Evolutionary conservation across 2,888 invertebrate species (phyloP).

Genomic region (Steinernema carpocapsae): DNA sequence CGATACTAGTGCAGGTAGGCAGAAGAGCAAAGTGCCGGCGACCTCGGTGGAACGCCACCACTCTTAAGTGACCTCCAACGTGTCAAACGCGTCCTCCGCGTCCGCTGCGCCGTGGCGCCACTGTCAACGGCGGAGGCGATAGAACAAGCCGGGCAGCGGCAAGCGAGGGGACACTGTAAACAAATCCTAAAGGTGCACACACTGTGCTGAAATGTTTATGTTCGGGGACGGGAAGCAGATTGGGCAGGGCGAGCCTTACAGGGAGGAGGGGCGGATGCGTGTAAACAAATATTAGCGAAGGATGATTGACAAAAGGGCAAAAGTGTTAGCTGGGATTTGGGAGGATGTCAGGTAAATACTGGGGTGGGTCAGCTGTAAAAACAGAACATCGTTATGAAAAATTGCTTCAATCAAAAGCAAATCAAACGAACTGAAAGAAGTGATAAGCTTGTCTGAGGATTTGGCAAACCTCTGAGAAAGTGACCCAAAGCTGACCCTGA

Average conservation of each 20-base stretch:
- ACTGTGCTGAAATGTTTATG: constrained; percentile 14
- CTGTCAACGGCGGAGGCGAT: background rate
- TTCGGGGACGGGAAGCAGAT: background rate
- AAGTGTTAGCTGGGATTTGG: constrained; percentile 6
- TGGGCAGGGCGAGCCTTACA: constrained; percentile 6
- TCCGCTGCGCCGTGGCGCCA: no score
- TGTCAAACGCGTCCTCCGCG: constrained; percentile 22
- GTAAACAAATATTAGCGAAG: background rate
- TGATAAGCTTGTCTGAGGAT: no score
- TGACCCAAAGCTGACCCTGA: no score
- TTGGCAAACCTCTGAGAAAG: no score
- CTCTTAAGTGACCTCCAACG: constrained; percentile 25
- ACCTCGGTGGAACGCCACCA: constrained; percentile 24
- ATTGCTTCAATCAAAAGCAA: background rate
- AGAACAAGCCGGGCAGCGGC: background rate
- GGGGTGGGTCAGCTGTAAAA: background rate
- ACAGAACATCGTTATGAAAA: background rate
- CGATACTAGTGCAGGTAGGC: no score
- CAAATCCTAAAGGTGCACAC: constrained; percentile 16
- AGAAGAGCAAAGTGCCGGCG: background rate
- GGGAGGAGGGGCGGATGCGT: background rate
- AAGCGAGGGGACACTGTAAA: constrained; percentile 2
- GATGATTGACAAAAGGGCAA: background rate
- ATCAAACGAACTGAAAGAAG: background rate
- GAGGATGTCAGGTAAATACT: background rate